Evolutionary conservation across 2,888 invertebrate species (phyloP), one percentile per base, ranked within the genome.

Genomic region (Habrosyne pyritoides): DNA sequence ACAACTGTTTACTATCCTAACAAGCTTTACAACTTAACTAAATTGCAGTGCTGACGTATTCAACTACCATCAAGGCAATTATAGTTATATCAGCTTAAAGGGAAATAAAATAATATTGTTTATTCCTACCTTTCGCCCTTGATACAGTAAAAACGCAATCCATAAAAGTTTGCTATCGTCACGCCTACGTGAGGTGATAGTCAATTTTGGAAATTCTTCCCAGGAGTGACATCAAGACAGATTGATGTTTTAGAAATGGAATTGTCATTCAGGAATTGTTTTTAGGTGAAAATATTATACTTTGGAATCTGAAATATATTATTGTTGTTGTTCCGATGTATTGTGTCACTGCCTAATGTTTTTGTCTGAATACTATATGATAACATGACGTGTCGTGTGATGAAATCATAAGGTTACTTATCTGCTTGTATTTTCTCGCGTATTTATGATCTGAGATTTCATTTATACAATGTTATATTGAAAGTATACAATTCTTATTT

Each of bases 111-210:
- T 42, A 8, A 42, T 33, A 33, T 33, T n/a, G n/a, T 33, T 33
- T 33, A 4, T n/a, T 33, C 5, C n/a, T n/a, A 33, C 42, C n/a
- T 42, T n/a, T 42, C 42, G 42, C 42, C 42, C n/a, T 42, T 42
- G 42, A 42, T 42, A 42, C 18, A 42, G 18, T 42, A 42, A 57
- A 63, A 64, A 53, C 24, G 14, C 50, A 60, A 62, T 64, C 64
- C 65, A 66, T 65, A 61, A 56, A 68, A 64, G 55, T 65, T 64
- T 59, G 50, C 54, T 61, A 49, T 54, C 54, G 55, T 49, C 47
- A 50, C 51, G 57, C 54, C 58, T 55, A 68, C 64, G 64, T 60
- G 63, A 53, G 47, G 47, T 42, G 61, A 54, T 47, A 61, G 47
- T 52, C 60, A 62, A 66, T 66, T 59, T 53, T 50, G 53, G 49